These are phyloP conservation scores for Drosophila orosa DNA, from an alignment of 1,140 invertebrate genomes.

Conservation along the genomic window DNA sequence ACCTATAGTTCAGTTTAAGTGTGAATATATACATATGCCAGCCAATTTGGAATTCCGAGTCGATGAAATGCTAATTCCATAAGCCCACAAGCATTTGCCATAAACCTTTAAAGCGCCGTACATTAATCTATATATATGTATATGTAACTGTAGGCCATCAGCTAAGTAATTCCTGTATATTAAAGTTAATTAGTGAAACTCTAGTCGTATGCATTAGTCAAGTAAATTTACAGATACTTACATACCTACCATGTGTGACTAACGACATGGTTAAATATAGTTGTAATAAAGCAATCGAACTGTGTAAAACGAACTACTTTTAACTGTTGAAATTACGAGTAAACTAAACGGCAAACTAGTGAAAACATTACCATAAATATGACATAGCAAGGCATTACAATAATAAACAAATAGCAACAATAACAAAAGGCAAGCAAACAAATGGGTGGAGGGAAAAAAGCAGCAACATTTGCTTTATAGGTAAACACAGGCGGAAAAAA, in stretches of 20 bases:
- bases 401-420: slow-evolving; percentile 49
- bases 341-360: slow-evolving; percentile 52
- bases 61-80: slow-evolving; percentile 47
- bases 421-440: slow-evolving; percentile 19
- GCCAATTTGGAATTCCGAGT: slow-evolving; percentile 57
- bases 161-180: slow-evolving; percentile 70
- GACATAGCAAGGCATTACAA: slow-evolving; percentile 58
- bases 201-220: slow-evolving; percentile 43
- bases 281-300: slow-evolving; percentile 70
- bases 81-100: slow-evolving; percentile 49
- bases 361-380: slow-evolving; percentile 47
- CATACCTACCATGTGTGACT: slow-evolving; percentile 11
- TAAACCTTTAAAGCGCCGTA: slow-evolving; percentile 34
- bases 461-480: slow-evolving; percentile 32
- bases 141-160: slow-evolving; percentile 49
- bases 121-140: slow-evolving; percentile 36
- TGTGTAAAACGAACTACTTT: slow-evolving; percentile 68
- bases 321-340: slow-evolving; percentile 57
- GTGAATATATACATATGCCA: slow-evolving; percentile 60
- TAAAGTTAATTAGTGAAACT: slow-evolving; percentile 68
- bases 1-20: slow-evolving; percentile 30
- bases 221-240: slow-evolving; percentile 19
- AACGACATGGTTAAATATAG: slow-evolving; percentile 54
- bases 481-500: slow-evolving; percentile 14
- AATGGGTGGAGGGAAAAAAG: neutral